Evolutionary conservation across 2,113 vertebrate genomes (phyloP), one percentile per base, ranked within the genome.

Genomic region (Alosa alosa): DNA sequence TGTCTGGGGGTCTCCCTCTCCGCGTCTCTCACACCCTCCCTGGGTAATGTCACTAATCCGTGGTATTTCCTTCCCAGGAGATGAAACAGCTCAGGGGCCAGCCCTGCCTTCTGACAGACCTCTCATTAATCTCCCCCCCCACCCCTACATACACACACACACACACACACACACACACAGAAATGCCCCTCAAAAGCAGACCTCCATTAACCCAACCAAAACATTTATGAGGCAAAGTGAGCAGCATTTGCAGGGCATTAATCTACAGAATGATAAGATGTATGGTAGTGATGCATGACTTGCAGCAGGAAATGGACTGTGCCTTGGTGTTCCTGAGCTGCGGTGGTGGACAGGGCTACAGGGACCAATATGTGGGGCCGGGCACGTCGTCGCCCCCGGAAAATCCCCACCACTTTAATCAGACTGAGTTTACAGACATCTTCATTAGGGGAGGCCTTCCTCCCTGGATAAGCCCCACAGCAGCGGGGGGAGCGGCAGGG

Each of bases 21-120:
- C 45, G 60, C 81, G 88, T 88, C 82, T 82, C 82, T 84, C 87
- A 18, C 82, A 31, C 50, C 31, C 1, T 39, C 83, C 75, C 89
- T 87, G 88, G 86, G 50, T 89, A 57, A 90, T 89, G 83, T 86
- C 84, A 85, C 55, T 89, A 90, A 90, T 90, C 87, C 88, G 82
- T 86, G 87, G 89, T 52, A 89, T 89, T 91, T 89, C 92, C 91
- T 92, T 90, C 81, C 86, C 64, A 82, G 81, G 36, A 85, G 87
- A 88, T 86, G 85, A 83, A 90, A 83, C 60, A 75, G 82, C 81
- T 75, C 83, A 82, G 15, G 13, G 36, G 39, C 75, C 41, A 22
- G 44, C 46, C 18, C 68, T 36, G 10, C 10, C 22, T n/a, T 68
- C 36, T 15, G 84, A 47, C 64, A 25, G 60, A 68, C 60, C 60